Conservation (phyloP, 1,140 invertebrate species). For the Drosophila orosa region DNA sequence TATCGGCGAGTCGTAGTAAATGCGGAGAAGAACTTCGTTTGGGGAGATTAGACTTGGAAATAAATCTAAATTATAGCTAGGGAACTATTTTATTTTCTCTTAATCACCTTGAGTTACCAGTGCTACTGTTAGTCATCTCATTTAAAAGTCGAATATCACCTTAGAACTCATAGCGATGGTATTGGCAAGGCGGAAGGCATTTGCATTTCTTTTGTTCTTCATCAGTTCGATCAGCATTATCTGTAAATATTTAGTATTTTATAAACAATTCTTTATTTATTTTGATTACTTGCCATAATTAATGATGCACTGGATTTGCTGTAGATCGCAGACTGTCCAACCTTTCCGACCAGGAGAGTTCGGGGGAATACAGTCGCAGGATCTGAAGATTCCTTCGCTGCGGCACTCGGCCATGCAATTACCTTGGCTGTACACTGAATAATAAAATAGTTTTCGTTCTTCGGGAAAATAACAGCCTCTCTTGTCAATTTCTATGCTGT, state of each 20-base stretch:
- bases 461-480: conserved; percentile 86
- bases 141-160: conserved; percentile 40
- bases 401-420: conserved; percentile 87
- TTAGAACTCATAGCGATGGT: conserved; percentile 53
- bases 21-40: conserved; percentile 81
- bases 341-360: conserved; percentile 81
- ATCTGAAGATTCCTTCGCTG: conserved; percentile 77
- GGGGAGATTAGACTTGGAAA: conserved; percentile 8
- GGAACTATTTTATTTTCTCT: not conserved
- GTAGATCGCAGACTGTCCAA: conserved; percentile 51
- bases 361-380: conserved; percentile 87
- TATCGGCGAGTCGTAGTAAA: conserved; percentile 87
- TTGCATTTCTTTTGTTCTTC: conserved; percentile 48
- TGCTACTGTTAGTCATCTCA: not conserved
- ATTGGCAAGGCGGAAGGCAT: conserved; percentile 67
- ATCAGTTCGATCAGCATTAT: conserved; percentile 26
- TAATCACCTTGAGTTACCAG: conserved; percentile 31
- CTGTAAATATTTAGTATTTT: conserved; percentile 20
- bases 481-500: conserved; percentile 6
- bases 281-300: conserved; percentile 35
- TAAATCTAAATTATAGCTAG: not conserved
- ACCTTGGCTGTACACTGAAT: conserved; percentile 86
- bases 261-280: conserved; percentile 33
- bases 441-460: conserved; percentile 84
- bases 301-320: conserved; percentile 55